These are phyloP conservation scores for Sebastes taczanowskii DNA, from an alignment of 2,797 vertebrate genomes.

Conservation along the genomic window DNA sequence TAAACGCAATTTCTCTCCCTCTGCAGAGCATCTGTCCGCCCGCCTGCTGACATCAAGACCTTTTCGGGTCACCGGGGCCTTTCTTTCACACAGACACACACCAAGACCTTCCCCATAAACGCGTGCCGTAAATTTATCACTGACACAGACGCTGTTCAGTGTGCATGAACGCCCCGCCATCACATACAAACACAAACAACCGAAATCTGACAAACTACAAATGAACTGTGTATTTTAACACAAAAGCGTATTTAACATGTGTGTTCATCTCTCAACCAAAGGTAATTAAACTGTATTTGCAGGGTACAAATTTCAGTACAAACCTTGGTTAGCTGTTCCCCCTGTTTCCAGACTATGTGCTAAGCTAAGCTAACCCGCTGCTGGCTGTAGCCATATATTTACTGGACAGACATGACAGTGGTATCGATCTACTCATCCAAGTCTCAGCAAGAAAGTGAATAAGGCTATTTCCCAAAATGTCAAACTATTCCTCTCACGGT, in stretches of 20 bases:
- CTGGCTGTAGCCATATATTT: not conserved
- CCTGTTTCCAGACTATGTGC: not conserved
- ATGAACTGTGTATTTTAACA: not conserved
- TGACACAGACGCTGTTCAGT: conserved; percentile 48
- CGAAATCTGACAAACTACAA: not conserved
- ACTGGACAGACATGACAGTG: not conserved
- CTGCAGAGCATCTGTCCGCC: conserved; percentile 80
- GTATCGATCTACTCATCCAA: not conserved
- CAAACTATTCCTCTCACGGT: not conserved
- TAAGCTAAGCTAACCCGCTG: not conserved
- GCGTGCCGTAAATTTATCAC: conserved; percentile 77
- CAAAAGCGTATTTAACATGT: not conserved
- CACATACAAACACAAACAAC: not conserved
- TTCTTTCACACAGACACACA: conserved; percentile 16
- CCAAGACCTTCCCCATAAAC: conserved; percentile 38
- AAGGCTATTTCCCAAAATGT: not conserved
- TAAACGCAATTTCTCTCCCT: conserved; percentile 20
- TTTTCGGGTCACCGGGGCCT: conserved; percentile 65
- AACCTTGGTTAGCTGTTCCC: not conserved
- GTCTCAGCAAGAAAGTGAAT: not conserved
- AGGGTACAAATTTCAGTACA: not conserved
- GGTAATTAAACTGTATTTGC: not conserved
- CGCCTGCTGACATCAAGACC: conserved; percentile 66
- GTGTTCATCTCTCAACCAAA: not conserved
- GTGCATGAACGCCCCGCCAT: conserved; percentile 1